These are phyloP conservation scores for Pararge aegeria DNA, from an alignment of 1,140 invertebrate genomes.

Conservation along the genomic window DNA sequence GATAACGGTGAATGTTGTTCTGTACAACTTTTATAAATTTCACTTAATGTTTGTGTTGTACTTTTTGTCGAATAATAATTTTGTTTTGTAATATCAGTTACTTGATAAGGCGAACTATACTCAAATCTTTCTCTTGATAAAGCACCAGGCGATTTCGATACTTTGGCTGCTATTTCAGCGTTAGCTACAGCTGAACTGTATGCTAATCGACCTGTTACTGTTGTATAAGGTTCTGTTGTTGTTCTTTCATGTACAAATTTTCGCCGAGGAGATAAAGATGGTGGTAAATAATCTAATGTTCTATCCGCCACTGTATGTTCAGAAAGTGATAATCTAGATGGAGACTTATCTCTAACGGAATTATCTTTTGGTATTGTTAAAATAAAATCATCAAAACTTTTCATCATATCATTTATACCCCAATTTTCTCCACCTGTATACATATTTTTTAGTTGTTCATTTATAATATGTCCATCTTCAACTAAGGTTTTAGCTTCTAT, in stretches of 20 bases:
- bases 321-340: slow-evolving; percentile 80
- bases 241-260: slow-evolving; percentile 78
- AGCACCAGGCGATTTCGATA: slow-evolving; percentile 73
- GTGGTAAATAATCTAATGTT: slow-evolving; percentile 77
- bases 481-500: slow-evolving; percentile 81
- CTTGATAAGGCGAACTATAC: slow-evolving; percentile 64
- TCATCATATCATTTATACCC: slow-evolving; percentile 84
- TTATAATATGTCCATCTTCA: slow-evolving; percentile 84
- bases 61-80: slow-evolving; percentile 62
- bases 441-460: slow-evolving; percentile 85
- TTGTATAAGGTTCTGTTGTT: slow-evolving; percentile 80
- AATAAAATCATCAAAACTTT: slow-evolving; percentile 80
- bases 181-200: slow-evolving; percentile 82
- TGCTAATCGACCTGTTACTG: slow-evolving; percentile 80
- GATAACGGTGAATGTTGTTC: slow-evolving; percentile 83
- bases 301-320: slow-evolving; percentile 78
- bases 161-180: slow-evolving; percentile 78
- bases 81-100: slow-evolving; percentile 53
- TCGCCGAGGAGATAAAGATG: slow-evolving; percentile 78
- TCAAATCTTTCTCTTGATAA: slow-evolving; percentile 75
- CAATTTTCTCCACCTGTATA: slow-evolving; percentile 86
- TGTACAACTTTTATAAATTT: slow-evolving; percentile 63
- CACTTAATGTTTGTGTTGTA: slow-evolving; percentile 50
- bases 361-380: slow-evolving; percentile 67
- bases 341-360: slow-evolving; percentile 75